Evolutionary conservation across 1,140 invertebrate genomes (phyloP).

Genomic region (Neuroterus valhalla): DNA sequence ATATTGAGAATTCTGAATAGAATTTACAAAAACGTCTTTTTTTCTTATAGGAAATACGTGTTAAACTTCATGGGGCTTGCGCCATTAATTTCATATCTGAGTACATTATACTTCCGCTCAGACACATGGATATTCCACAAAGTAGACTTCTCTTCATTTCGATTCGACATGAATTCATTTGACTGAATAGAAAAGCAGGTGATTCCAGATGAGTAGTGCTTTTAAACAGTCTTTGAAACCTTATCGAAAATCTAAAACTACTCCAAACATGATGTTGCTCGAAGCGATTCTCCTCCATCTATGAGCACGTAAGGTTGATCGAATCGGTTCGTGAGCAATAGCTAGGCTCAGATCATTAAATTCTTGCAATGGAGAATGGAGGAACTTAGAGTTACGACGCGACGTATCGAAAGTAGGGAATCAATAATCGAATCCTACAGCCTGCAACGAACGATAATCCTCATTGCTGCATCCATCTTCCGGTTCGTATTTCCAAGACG

Average conservation of each 20-base stretch:
- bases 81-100: no score
- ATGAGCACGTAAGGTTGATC: not conserved
- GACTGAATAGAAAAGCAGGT: no score
- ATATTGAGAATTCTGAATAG: no score
- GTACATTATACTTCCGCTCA: no score
- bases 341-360: conserved; percentile 2
- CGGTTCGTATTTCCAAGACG: not conserved
- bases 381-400: not conserved
- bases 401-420: not conserved
- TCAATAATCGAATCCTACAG: conserved; percentile 19
- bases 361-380: not conserved
- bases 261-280: not conserved
- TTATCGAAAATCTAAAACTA: not conserved
- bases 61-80: no score
- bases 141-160: no score
- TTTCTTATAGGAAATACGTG: no score
- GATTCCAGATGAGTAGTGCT: not conserved
- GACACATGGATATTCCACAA: no score
- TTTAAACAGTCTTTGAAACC: not conserved
- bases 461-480: conserved; percentile 8
- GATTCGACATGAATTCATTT: no score
- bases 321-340: not conserved
- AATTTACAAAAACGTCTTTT: no score
- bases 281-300: not conserved
- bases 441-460: conserved; percentile 4